A percentile compares a stretch with the other conserved stretches of the same genome.
Evolutionary conservation across 2,797 vertebrate genomes (phyloP).

Genomic region (Eulemur coronatus): DNA sequence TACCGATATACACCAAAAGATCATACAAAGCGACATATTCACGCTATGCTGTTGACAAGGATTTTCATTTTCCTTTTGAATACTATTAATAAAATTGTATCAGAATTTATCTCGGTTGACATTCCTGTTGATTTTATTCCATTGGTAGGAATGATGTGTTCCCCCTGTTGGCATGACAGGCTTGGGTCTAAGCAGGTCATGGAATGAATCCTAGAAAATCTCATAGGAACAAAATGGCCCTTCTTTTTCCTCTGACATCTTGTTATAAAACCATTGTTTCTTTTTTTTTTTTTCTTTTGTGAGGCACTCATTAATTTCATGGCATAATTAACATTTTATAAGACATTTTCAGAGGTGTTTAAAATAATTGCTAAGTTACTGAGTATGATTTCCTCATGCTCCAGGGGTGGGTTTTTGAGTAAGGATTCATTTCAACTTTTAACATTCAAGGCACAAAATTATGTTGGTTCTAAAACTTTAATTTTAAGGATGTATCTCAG

Average conservation of each 20-base stretch:
- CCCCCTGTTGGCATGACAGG: no score
- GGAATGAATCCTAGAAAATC: background rate
- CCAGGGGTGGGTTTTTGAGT: background rate
- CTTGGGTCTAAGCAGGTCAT: background rate
- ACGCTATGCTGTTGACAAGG: background rate
- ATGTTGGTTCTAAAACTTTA: background rate
- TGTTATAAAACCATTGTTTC: background rate
- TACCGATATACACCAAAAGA: background rate
- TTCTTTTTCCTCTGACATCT: background rate
- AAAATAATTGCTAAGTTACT: background rate
- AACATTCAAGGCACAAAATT: background rate
- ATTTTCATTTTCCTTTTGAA: background rate
- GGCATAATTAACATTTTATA: background rate
- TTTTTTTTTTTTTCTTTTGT: background rate
- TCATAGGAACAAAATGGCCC: rapidly evolving
- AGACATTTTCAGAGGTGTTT: background rate
- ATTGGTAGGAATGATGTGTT: rapidly evolving
- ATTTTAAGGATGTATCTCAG: background rate
- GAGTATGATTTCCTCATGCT: background rate
- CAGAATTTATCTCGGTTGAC: background rate
- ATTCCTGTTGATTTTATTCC: background rate
- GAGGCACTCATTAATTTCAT: background rate
- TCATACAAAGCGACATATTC: background rate
- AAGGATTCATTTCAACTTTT: background rate
- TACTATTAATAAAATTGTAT: background rate